Evolutionary conservation across 2,888 invertebrate species (phyloP), one percentile per base, ranked within the genome.

Genomic region (Napeogenes inachia): DNA sequence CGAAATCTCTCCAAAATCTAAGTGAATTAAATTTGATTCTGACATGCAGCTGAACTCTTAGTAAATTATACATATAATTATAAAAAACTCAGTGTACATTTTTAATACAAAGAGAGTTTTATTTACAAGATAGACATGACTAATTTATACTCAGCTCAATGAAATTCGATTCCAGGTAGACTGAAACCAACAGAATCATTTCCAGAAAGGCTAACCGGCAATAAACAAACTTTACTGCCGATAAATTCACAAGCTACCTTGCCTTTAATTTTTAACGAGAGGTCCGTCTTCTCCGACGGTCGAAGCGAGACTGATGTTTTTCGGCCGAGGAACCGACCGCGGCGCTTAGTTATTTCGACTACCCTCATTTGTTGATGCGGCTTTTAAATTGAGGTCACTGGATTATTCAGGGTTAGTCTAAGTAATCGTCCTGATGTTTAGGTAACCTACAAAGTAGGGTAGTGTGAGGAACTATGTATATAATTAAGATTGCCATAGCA

Each of bases 361-460:
- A 89, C 89, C 89, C 82, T 87, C 88, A 89, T 89, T 89, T 85
- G 81, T 89, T 80, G 75, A 50, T 71, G 73, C 72, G 76, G 73
- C 80, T 86, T 88, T 85, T 84, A 87, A 87, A 89, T 85, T 80
- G 80, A 84, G 79, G 80, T 79, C 78, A 72, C 55, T 55, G 62
- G 61, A 64, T 69, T 68, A 67, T 70, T 64, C 59, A 45, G 54
- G 57, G 54, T 60, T 54, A 61, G 54, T 60, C 57, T 54, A 57
- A 64, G 60, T 61, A 66, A 64, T 65, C 58, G 59, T 62, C 59
- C 64, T 62, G 42, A 64, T 64, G 62, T 55, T 57, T 45, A 54
- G 46, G 45, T 54, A 63, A 54, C 35, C 58, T 47, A 21, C 46
- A 60, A 21, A 60, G 59, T 64, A 57, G 6, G 21, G 30, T 50